Conservation (phyloP, 2,113 vertebrate genomes). For the Chrysochloris asiatica region DNA sequence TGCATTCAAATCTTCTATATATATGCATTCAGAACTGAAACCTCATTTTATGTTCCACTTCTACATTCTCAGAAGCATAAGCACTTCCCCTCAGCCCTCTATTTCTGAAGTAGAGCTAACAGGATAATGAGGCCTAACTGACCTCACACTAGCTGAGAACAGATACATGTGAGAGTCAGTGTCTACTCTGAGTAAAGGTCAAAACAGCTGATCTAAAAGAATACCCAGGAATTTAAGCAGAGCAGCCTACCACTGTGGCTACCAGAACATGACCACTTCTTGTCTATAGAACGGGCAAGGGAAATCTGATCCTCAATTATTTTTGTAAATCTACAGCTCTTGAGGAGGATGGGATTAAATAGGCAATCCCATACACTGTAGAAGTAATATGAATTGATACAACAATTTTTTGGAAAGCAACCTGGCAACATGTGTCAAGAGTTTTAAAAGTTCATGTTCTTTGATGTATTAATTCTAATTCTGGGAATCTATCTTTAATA, state of each 20-base stretch:
- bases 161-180: neutral
- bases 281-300: neutral
- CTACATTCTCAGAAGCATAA: slow-evolving; percentile 1
- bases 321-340: slow-evolving; percentile 4
- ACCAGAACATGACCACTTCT: neutral
- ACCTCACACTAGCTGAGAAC: neutral
- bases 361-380: neutral
- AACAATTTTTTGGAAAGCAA: slow-evolving; percentile 15
- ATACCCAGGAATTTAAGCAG: slow-evolving; percentile 24
- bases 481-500: neutral
- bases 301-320: slow-evolving; percentile 13
- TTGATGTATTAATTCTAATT: slow-evolving; percentile 21
- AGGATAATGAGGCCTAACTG: neutral
- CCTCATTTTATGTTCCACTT: neutral
- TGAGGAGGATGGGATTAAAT: neutral
- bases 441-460: slow-evolving; percentile 37
- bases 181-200: neutral
- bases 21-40: too few species aligned
- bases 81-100: neutral
- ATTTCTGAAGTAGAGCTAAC: neutral
- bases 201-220: slow-evolving; percentile 11
- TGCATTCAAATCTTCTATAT: too few species aligned
- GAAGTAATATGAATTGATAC: neutral
- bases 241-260: neutral
- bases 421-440: neutral